Base-by-base conservation (phyloP, 64 coral and sea anemone species). In the Montipora cactus region DNA sequence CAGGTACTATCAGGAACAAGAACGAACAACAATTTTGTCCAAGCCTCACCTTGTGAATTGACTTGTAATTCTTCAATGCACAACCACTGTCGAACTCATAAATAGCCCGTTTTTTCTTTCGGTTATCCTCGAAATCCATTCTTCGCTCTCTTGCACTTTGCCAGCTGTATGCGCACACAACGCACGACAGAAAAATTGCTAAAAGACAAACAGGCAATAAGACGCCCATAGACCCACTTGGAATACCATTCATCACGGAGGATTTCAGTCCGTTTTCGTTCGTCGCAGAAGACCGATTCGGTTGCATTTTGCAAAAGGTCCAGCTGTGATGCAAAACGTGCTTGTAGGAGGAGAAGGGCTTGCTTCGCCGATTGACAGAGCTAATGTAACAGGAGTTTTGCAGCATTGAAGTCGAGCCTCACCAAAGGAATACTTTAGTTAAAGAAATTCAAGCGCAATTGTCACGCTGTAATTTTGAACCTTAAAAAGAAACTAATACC, bases 161-260 rank as follows among this genome's bases (percentile, higher is more conserved):
- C 71, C 87, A 89, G 70, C 61, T 73, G 53, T 77, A 89, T 8
- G 61, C 87, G 9, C 71, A 89, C 0, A 79, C 87, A 77, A 79
- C 87, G 19, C 72, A 89, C 1, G 76, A 89, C 5, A 89, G 70
- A 77, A 89, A 89, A 44, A 89, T 25, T 49, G 87, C 87, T 2
- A 89, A 73, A 37, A 76, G 76, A 18, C 49, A 76, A 4, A 89
- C 15, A 58, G 87, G 87, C 16, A 89, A 23, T 49, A 89, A 77
- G 16, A 77, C 72, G 21, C 87, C 87, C 48, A 89, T 8, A 0
- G 72, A 44, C 5, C 37, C 70, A 15, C 2, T 23, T 3, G 71
- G 1, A 0, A 70, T 18, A 86, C 14, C 22, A 11, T 11, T 3
- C 18, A 28, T 73, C 87, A 64, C 66, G 7, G 73, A 46, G 0